Conservation (phyloP, 1,140 invertebrate species). For the Leptinotarsa lineolata region DNA sequence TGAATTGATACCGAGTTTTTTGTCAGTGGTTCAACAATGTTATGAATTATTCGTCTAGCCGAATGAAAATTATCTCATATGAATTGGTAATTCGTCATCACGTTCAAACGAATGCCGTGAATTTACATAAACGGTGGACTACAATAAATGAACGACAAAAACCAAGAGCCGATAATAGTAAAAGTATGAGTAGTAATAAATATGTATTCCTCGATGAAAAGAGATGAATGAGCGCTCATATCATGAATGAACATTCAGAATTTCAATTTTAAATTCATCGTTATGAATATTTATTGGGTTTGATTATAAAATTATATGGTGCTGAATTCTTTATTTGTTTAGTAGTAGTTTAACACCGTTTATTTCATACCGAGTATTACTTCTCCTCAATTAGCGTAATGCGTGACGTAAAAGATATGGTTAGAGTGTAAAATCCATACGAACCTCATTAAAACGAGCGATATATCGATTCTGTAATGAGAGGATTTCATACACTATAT, state of each 20-base stretch:
- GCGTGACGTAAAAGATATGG: constrained; percentile 12
- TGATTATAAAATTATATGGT: constrained; percentile 16
- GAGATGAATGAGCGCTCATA: constrained; percentile 7
- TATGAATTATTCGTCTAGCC: constrained; percentile 1
- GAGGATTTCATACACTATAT: not conserved
- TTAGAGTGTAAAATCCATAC: constrained; percentile 3
- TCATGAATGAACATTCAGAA: constrained; percentile 20
- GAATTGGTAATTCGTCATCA: constrained; percentile 6
- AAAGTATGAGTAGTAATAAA: constrained; percentile 6
- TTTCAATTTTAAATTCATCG: constrained; percentile 20
- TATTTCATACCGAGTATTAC: constrained; percentile 3
- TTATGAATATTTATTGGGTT: constrained; percentile 18
- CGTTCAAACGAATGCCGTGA: not conserved
- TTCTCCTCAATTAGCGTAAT: constrained; percentile 4
- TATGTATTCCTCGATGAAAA: constrained; percentile 1
- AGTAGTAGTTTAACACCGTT: constrained; percentile 13
- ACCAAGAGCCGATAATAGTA: not conserved
- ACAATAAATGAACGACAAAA: constrained; percentile 2
- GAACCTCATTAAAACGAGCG: constrained; percentile 5
- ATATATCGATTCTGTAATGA: not conserved
- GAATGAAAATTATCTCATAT: constrained; percentile 4
- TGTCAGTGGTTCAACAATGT: not conserved
- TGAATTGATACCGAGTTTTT: not conserved
- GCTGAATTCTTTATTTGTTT: constrained; percentile 13
- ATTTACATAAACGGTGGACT: constrained; percentile 3